Base-by-base conservation (phyloP, 2,888 invertebrate genomes). In the Frankliniella fusca region DNA sequence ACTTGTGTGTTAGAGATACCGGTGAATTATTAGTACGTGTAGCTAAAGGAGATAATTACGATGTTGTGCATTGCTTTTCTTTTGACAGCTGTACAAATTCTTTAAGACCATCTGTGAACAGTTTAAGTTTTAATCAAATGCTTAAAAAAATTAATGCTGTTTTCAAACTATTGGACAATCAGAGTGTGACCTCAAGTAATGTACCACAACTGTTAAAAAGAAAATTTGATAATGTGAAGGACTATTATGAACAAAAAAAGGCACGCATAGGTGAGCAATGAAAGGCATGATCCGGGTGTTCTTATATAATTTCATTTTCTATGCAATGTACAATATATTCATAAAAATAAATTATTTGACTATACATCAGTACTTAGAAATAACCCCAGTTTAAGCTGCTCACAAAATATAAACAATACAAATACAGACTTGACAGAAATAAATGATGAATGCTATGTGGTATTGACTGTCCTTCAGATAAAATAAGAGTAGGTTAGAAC, bases 171-270 rank as follows among this genome's bases (percentile, higher is more conserved):
- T 48, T 80, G 86, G 20, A 86, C 85, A 82, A 85, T 81, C 81
- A 85, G 85, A 76, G 81, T 38, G 23, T 23, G 27, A 23, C 0
- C 20, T 23, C 70, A 8, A 70, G 70, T 27, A 70, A 70, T 70
- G 23, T 70, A 23, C 70, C 70, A 9, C 70, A 70, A 23, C 90
- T 94, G 85, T 95, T 93, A 86, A 95, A 95, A 88, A 92, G 93
- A 85, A 94, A 93, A 86, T 94, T 91, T 89, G 94, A 95, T 87
- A 94, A 94, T 90, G 92, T 94, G 12, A 93, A 93, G 87, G 94
- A 94, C 85, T 95, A 95, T 88, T 91, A 93, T 86, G 93, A 93
- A 87, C 91, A 93, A 84, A 95, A 95, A 87, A 94, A 92, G 86
- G 90, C 90, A 85, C 91, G 95, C 85, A 88, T 94, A 84, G 91